Evolutionary conservation across 2,797 vertebrate genomes (phyloP).

Genomic region (Lerista edwardsae): DNA sequence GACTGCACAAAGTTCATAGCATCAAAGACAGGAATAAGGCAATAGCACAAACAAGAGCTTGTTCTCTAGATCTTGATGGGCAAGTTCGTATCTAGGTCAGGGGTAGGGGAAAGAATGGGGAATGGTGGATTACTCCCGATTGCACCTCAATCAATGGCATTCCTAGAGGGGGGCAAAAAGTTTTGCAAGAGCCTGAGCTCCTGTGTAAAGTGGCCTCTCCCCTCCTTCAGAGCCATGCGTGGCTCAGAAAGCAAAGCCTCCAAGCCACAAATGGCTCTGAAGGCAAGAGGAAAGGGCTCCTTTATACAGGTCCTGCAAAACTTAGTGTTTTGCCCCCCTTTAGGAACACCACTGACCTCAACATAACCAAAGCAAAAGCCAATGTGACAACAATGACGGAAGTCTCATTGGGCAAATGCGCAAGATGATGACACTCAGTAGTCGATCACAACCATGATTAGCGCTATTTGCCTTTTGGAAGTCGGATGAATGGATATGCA

Average conservation of each 20-base stretch:
- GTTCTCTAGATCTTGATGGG: neutral
- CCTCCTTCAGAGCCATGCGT: too few species aligned
- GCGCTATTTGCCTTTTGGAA: slow-evolving; percentile 6
- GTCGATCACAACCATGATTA: neutral
- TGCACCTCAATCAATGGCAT: too few species aligned
- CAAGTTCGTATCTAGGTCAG: neutral
- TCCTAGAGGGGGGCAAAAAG: too few species aligned
- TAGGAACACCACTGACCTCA: too few species aligned
- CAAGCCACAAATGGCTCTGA: too few species aligned
- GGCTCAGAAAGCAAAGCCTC: too few species aligned
- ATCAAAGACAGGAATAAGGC: neutral
- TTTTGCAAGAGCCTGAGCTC: too few species aligned
- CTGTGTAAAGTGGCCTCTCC: too few species aligned
- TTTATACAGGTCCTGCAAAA: too few species aligned
- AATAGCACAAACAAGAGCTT: slow-evolving; percentile 2
- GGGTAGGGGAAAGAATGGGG: neutral
- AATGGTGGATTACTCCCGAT: neutral
- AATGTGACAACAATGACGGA: neutral
- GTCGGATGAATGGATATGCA: neutral
- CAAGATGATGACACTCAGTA: neutral
- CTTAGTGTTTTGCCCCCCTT: too few species aligned
- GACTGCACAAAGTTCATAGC: neutral
- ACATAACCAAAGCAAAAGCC: neutral
- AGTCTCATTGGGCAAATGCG: neutral
- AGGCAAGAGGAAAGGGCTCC: too few species aligned